Percentiles rank a stretch among this genome's conserved stretches.
These are phyloP conservation scores for Microctonus brassicae DNA, from an alignment of 2,888 invertebrate species.

Conservation along the genomic window DNA sequence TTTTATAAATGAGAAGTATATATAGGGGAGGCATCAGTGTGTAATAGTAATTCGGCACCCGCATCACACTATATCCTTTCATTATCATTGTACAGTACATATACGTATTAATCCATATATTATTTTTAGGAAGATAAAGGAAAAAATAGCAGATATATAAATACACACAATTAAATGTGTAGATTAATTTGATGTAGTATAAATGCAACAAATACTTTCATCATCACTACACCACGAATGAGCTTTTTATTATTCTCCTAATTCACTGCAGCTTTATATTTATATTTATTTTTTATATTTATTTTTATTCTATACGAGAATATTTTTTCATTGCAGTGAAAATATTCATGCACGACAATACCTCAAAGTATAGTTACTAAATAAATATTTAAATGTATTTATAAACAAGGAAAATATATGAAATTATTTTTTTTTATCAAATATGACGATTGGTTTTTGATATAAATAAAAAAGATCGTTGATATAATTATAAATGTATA, in stretches of 20 bases:
- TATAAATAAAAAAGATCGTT: too few relatives aligned
- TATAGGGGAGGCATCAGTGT: not conserved
- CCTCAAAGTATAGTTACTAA: too few relatives aligned
- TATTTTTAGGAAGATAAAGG: not conserved
- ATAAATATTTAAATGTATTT: too few relatives aligned
- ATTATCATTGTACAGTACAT: not conserved
- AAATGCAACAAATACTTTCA: constrained; percentile 23
- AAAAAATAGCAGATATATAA: not conserved
- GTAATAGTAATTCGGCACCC: not conserved
- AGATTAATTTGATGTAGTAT: not conserved
- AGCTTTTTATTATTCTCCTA: constrained; percentile 66
- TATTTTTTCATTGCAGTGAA: too few relatives aligned
- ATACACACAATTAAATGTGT: not conserved
- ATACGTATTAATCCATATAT: not conserved
- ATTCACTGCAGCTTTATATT: constrained; percentile 49
- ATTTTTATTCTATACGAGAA: constrained; percentile 51
- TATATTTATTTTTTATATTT: constrained; percentile 29
- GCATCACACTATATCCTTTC: not conserved
- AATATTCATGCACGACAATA: too few relatives aligned
- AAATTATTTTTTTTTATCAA: too few relatives aligned
- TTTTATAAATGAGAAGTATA: not conserved
- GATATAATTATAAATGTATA: too few relatives aligned
- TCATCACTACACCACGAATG: constrained; percentile 59
- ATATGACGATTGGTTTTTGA: too few relatives aligned
- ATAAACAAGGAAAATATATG: too few relatives aligned